Base-by-base conservation (phyloP, 2,113 vertebrate genomes). In the Gavia stellata region DNA sequence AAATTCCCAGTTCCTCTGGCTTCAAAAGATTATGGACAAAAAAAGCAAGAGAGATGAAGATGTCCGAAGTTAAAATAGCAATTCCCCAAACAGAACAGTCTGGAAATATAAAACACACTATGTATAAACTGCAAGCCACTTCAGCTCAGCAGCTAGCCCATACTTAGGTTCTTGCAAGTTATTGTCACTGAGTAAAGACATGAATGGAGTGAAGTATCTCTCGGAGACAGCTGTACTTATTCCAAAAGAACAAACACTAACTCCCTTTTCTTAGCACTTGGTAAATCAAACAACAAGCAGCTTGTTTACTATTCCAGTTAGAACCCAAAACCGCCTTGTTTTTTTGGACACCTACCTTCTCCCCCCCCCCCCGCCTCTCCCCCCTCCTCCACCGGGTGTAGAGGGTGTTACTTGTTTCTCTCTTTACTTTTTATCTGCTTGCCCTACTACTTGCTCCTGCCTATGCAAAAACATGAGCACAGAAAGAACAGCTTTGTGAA, bases 391-490 rank as follows among this genome's bases (percentile, higher is more conserved):
- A n/a, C n/a, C 1, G 3, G 2, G 9, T 23, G 0, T 8, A 11
- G 25, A 82, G 7, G 26, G 7, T 9, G 9, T 36, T 75, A n/a
- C 13, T 75, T 68, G 6, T 40, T 83, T 68, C 53, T 88, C 23
- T 24, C 31, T 92, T 79, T 25, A 47, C 24, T 56, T 70, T 19
- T 33, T 10, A 66, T 7, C 42, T 50, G 23, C 31, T 58, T 78
- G 56, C 36, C 59, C 36, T 44, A 49, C 31, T 26, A 31, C 45
- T 31, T 36, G 61, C 45, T 79, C 59, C 62, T 45, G 16, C n/a
- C 56, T 38, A 6, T 7, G 26, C 52, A 93, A 68, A 53, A 53
- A 13, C 42, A 59, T 0, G 0, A 56, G 24, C 2, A 7, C n/a
- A 73, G n/a, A 50, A 86, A 58, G 9, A 3, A 3, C 49, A 81